Evolutionary conservation across 2,888 invertebrate genomes (phyloP).

Genomic region (Leistus spinibarbis): DNA sequence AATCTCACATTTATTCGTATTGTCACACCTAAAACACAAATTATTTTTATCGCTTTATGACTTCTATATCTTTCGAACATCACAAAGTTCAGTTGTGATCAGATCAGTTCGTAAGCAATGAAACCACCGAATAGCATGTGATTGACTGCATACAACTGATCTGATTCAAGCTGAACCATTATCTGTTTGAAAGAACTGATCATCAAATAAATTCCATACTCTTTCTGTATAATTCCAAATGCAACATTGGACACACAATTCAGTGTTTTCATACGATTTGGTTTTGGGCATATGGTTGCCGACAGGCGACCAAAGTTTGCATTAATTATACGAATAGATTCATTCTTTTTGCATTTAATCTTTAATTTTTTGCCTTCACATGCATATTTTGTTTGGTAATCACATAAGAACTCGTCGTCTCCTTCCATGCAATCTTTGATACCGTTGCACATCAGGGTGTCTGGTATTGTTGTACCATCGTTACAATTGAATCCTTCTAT

Average conservation of each 20-base stretch:
- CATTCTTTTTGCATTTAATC: slow-evolving; percentile 79
- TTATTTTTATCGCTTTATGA: not conserved
- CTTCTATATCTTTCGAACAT: too few species aligned
- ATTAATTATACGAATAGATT: slow-evolving; percentile 80
- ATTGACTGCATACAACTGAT: too few species aligned
- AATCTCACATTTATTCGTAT: not conserved
- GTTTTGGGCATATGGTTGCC: slow-evolving; percentile 72
- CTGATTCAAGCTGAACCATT: too few species aligned
- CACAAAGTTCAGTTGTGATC: too few species aligned
- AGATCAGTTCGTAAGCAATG: too few species aligned
- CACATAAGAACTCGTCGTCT: slow-evolving; percentile 29
- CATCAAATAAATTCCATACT: not conserved
- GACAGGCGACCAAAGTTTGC: slow-evolving; percentile 90
- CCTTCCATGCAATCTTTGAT: slow-evolving; percentile 24
- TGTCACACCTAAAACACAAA: slow-evolving; percentile 11
- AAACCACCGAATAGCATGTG: too few species aligned
- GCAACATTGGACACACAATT: slow-evolving; percentile 6
- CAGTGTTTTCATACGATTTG: not conserved
- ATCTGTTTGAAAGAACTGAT: too few species aligned
- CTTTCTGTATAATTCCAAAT: not conserved
- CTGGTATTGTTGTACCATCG: slow-evolving; percentile 7
- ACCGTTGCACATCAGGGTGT: slow-evolving; percentile 23
- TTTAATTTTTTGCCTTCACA: slow-evolving; percentile 84
- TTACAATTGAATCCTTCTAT: slow-evolving; percentile 10
- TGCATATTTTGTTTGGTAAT: slow-evolving; percentile 82